These are phyloP conservation scores for Salticus scenicus DNA, from an alignment of 2,888 invertebrate genomes.

Conservation along the genomic window DNA sequence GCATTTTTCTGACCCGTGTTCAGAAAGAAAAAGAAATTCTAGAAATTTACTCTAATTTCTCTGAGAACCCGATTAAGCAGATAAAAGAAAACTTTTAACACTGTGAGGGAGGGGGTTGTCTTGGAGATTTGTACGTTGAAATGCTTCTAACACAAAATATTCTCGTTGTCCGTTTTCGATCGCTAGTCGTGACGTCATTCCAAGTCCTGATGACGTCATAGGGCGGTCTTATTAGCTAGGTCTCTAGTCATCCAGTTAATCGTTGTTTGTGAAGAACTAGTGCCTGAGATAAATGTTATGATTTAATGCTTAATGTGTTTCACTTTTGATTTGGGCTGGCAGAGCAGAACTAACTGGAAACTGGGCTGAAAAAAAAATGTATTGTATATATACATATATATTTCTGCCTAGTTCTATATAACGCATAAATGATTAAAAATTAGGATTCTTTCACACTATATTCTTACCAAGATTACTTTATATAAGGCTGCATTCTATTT, in stretches of 20 bases:
- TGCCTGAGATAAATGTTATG: neutral
- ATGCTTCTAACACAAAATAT: neutral
- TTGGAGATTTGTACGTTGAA: neutral
- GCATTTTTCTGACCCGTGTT: too few relatives aligned
- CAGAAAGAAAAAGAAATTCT: neutral
- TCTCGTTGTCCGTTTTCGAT: conserved; percentile 25
- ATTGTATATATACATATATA: too few relatives aligned
- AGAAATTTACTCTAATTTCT: conserved; percentile 4
- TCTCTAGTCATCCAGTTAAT: neutral
- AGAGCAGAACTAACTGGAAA: too few relatives aligned
- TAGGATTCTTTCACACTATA: too few relatives aligned
- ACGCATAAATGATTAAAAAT: too few relatives aligned
- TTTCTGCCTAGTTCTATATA: too few relatives aligned
- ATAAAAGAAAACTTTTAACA: conserved; percentile 6
- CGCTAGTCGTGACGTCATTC: conserved; percentile 41
- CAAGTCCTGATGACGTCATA: conserved; percentile 38
- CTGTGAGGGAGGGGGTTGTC: neutral
- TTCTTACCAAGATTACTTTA: too few relatives aligned
- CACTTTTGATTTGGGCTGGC: too few relatives aligned
- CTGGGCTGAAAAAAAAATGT: too few relatives aligned
- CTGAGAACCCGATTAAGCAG: neutral
- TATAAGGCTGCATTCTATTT: too few relatives aligned
- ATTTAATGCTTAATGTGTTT: neutral
- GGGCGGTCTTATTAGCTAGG: conserved; percentile 38
- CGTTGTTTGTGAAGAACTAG: neutral